Evolutionary conservation across 2,113 vertebrate genomes (phyloP), one percentile per base, ranked within the genome.

Genomic region (Apteryx owenii): DNA sequence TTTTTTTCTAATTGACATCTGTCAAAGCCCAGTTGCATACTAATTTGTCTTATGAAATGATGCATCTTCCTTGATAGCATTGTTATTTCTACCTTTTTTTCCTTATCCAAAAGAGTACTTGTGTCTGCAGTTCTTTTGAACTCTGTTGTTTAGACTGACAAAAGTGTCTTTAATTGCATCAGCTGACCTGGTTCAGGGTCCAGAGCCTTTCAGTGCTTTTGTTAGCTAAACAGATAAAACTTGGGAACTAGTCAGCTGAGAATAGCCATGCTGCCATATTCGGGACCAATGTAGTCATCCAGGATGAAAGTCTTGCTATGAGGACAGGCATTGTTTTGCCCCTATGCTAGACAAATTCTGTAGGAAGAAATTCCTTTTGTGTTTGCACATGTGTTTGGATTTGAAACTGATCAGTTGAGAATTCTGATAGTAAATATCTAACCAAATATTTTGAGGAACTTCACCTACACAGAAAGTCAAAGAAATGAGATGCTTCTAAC

Each of bases 251-350:
- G 19, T 31, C 9, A 4, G 25, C 5, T 48, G 42, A 48, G 29
- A 42, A 6, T 12, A 22, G n/a, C 56, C 4, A 1, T 5, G 31
- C 36, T 62, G 29, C 64, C 29, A 26, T 5, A 3, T 60, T 75
- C 50, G 0, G 4, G 31, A 53, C 68, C 36, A 13, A 0, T 8
- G 31, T 22, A 21, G 44, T 36, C 12, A 3, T 5, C 5, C 20
- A 13, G 48, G n/a, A 18, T 56, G 54, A 26, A 58, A 58, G 29
- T 42, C 29, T 36, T 58, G 42, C 65, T 56, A 50, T 9, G 29
- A 79, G 40, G 58, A 71, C 23, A 12, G 28, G 33, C 9, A 3
- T n/a, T 36, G 5, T 53, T 53, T 40, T 84, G 42, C 29, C 18
- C 31, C 14, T 71, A 10, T 31, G 23, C 31, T 19, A 33, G 31